Percentiles rank a stretch among this genome's conserved stretches.
These are phyloP conservation scores for Sparidentex hasta DNA, from an alignment of 2,797 vertebrate genomes.

Conservation along the genomic window DNA sequence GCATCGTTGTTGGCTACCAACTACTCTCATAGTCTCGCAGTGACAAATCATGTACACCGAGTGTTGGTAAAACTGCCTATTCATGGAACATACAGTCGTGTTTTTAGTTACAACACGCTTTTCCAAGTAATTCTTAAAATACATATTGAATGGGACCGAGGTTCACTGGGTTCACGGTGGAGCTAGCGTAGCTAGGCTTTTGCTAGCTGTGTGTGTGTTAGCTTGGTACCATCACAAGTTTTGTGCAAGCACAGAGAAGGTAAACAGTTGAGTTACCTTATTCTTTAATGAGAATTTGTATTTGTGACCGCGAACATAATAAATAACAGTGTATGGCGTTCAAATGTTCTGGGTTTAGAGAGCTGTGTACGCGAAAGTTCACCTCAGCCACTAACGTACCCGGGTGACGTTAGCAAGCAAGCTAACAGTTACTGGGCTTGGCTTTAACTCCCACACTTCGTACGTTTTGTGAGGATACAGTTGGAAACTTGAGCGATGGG, in stretches of 20 bases:
- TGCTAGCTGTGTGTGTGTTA: constrained; percentile 38
- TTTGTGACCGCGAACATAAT: background rate
- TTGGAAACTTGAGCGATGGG: background rate
- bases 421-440: background rate
- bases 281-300: fast-evolving
- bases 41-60: background rate
- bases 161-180: background rate
- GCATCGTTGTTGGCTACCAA: background rate
- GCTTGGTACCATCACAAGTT: constrained; percentile 6
- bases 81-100: fast-evolving
- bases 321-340: fast-evolving
- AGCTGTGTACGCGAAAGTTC: background rate
- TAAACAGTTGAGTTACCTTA: background rate
- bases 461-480: no score
- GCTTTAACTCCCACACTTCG: background rate
- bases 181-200: constrained; percentile 1
- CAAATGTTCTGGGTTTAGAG: background rate
- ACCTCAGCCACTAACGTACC: background rate
- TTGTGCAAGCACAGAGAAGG: background rate
- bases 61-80: fast-evolving
- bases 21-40: background rate
- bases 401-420: background rate
- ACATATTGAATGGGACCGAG: background rate
- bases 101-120: fast-evolving
- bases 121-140: background rate